phyloP scores from a whole-genome alignment of 1,140 invertebrate genomes.

The Anastatus disparis region DNA sequence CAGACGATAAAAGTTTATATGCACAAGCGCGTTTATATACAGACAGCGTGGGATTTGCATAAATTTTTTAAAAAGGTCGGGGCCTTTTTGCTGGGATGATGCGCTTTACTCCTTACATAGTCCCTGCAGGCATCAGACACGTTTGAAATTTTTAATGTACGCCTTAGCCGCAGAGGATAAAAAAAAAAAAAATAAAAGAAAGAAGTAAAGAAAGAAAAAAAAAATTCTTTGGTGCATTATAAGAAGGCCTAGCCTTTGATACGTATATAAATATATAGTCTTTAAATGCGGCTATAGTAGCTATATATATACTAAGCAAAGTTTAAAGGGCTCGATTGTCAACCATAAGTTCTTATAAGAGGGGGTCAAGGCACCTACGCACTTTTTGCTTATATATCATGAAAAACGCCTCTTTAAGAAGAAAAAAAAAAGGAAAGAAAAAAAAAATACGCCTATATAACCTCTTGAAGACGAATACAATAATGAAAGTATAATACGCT shows the following conservation, averaged over 20 bases:
- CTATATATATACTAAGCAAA: too few species aligned
- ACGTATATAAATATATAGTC: too few species aligned
- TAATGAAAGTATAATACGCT: too few species aligned
- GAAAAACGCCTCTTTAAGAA: conserved; percentile 25
- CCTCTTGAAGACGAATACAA: too few species aligned
- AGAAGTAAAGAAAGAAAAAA: too few species aligned
- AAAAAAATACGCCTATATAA: conserved; percentile 28
- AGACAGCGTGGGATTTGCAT: conserved; percentile 15
- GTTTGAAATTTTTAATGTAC: conserved; percentile 34
- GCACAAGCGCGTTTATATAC: background rate
- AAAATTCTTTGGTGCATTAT: too few species aligned
- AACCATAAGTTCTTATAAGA: too few species aligned
- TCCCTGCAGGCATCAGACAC: too few species aligned
- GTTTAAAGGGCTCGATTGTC: conserved; percentile 49
- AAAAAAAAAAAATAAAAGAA: conserved; percentile 8
- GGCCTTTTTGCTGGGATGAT: background rate
- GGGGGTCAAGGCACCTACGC: conserved; percentile 55
- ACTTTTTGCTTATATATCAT: conserved; percentile 32
- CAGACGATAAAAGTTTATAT: conserved; percentile 20
- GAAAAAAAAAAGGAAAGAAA: too few species aligned
- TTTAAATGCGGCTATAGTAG: too few species aligned
- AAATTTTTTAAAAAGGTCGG: conserved; percentile 19
- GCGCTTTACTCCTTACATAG: background rate
- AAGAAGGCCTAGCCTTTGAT: too few species aligned
- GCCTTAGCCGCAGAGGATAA: background rate